Percentiles rank a stretch among this genome's conserved stretches.
phyloP scores from a whole-genome alignment of 1,140 invertebrate species.

The Paraescarpia echinospica region DNA sequence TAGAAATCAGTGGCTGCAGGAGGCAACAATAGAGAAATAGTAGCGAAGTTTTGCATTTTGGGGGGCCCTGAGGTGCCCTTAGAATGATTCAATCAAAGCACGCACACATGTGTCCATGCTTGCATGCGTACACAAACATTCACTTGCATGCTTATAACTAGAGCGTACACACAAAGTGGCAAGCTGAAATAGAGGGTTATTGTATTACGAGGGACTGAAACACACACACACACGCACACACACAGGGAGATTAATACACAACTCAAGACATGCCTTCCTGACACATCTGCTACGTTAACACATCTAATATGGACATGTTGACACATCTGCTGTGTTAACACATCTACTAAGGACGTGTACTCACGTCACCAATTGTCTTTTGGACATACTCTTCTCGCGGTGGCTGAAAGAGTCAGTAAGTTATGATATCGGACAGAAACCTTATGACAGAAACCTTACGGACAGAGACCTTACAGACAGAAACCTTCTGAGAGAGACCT shows the following conservation, averaged over 20 bases:
- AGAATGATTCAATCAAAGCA: too few relatives aligned
- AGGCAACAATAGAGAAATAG: background rate
- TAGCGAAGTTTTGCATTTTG: background rate
- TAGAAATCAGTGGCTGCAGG: too few relatives aligned
- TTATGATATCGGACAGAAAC: too few relatives aligned
- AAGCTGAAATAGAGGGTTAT: background rate
- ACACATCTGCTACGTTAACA: background rate
- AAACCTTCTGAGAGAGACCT: too few relatives aligned
- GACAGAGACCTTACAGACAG: too few relatives aligned
- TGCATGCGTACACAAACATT: background rate
- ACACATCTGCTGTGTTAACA: background rate
- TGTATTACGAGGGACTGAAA: background rate
- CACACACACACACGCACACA: background rate
- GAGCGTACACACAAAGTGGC: background rate
- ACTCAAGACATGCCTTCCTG: background rate
- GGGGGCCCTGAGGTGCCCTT: too few relatives aligned
- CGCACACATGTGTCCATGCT: background rate
- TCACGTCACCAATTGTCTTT: background rate
- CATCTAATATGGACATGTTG: background rate
- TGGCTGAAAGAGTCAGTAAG: background rate
- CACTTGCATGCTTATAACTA: background rate
- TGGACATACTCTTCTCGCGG: background rate
- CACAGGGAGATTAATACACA: background rate
- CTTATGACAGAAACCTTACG: too few relatives aligned
- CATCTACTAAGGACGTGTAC: background rate